phyloP scores from a whole-genome alignment of 2,888 invertebrate genomes.

The Microctonus hyperodae region DNA sequence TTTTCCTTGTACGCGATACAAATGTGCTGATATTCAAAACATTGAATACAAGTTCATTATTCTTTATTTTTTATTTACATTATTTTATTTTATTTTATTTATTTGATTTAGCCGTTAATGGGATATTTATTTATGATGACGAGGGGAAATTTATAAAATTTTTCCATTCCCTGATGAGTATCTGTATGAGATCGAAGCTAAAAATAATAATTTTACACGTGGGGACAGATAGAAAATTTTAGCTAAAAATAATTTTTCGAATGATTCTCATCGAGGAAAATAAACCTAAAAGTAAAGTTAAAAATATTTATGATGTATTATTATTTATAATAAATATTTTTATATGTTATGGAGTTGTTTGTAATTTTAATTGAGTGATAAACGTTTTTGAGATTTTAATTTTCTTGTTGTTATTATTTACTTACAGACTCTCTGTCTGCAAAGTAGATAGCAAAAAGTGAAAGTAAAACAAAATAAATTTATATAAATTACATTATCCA shows the following conservation, averaged over 20 bases:
- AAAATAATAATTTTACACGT: neutral
- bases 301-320: neutral
- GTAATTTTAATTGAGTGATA: too few species aligned
- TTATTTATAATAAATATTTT: too few species aligned
- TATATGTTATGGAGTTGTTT: neutral
- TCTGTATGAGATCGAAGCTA: neutral
- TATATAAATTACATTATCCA: too few species aligned
- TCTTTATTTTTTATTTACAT: too few species aligned
- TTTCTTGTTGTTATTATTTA: too few species aligned
- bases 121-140: neutral
- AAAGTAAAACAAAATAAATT: too few species aligned
- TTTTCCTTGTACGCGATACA: constrained; percentile 5
- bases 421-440: too few species aligned
- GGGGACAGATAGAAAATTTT: neutral
- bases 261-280: neutral
- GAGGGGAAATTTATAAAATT: too few species aligned
- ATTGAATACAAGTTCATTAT: too few species aligned
- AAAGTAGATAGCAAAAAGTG: too few species aligned
- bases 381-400: too few species aligned
- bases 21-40: neutral
- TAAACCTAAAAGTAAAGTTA: neutral
- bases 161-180: neutral
- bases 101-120: too few species aligned
- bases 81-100: neutral
- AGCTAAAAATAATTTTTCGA: neutral